phyloP scores from a whole-genome alignment of 2,888 invertebrate genomes.

The Perizoma flavofasciatum region DNA sequence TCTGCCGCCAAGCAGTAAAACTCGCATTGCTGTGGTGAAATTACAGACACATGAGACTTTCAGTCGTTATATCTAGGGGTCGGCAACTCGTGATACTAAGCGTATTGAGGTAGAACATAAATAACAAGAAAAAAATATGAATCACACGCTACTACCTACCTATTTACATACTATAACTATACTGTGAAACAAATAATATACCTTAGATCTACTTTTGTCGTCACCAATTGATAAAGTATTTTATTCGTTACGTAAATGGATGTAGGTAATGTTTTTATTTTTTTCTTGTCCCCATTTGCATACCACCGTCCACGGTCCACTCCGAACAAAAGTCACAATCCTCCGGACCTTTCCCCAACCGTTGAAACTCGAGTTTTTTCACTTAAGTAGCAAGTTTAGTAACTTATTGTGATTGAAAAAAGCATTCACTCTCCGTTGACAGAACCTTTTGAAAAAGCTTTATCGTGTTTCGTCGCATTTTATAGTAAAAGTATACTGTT shows the following conservation, averaged over 20 bases:
- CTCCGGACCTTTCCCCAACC: constrained; percentile 21
- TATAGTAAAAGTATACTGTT: neutral
- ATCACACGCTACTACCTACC: too few relatives aligned
- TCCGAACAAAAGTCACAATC: constrained; percentile 37
- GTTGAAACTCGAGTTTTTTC: constrained; percentile 27
- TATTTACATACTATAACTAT: too few relatives aligned
- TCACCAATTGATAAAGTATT: neutral
- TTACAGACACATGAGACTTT: too few relatives aligned
- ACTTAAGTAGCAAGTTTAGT: constrained; percentile 43
- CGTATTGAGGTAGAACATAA: too few relatives aligned
- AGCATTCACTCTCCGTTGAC: constrained; percentile 27
- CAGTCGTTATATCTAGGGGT: too few relatives aligned
- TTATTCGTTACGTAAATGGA: neutral
- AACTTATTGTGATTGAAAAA: constrained; percentile 42
- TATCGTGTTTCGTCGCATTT: constrained; percentile 17
- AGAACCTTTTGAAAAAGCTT: constrained; percentile 24
- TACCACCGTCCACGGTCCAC: constrained; percentile 29
- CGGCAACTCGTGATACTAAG: too few relatives aligned
- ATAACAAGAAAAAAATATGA: too few relatives aligned
- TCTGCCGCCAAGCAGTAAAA: too few relatives aligned
- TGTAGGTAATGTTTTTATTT: too few relatives aligned
- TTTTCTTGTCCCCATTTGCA: constrained; percentile 13
- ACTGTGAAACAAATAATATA: too few relatives aligned
- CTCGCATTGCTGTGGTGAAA: too few relatives aligned
- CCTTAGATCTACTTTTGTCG: neutral